Percentiles rank a stretch among this genome's conserved stretches.
These are phyloP conservation scores for Timema podura DNA, from an alignment of 2,888 invertebrate species.

Conservation along the genomic window DNA sequence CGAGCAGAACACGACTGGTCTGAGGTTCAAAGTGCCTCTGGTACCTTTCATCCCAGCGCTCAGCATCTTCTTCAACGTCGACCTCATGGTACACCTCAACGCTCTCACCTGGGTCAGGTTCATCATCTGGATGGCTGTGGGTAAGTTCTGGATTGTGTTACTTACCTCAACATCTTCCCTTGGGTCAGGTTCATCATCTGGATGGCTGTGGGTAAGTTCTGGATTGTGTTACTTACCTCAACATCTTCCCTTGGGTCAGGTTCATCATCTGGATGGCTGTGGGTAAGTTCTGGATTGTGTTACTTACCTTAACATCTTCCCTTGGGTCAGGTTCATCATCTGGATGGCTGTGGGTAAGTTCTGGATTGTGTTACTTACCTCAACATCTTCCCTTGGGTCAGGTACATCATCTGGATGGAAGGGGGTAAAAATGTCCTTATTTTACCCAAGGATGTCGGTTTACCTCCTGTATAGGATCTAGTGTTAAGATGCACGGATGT, in stretches of 20 bases:
- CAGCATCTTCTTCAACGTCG: conserved; percentile 77
- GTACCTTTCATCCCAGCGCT: conserved; percentile 74
- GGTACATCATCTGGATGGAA: no score
- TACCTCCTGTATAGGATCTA: no score
- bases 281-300: conserved; percentile 50
- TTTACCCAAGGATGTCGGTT: neutral
- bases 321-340: conserved; percentile 79
- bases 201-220: conserved; percentile 39
- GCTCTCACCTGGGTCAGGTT: conserved; percentile 79
- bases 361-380: no score
- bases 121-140: conserved; percentile 80
- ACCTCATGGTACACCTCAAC: conserved; percentile 78
- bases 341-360: conserved; percentile 77
- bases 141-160: conserved; percentile 45
- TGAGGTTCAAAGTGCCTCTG: conserved; percentile 75
- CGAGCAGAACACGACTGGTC: conserved; percentile 65
- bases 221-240: conserved; percentile 58
- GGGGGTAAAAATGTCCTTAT: neutral
- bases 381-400: no score
- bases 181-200: no score
- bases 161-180: no score
- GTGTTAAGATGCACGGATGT: neutral
- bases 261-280: conserved; percentile 84
- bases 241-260: conserved; percentile 75
- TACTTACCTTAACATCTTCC: conserved; percentile 39